Evolutionary conservation across 2,888 invertebrate genomes (phyloP), one percentile per base, ranked within the genome.

Genomic region (Eristalis pertinax): DNA sequence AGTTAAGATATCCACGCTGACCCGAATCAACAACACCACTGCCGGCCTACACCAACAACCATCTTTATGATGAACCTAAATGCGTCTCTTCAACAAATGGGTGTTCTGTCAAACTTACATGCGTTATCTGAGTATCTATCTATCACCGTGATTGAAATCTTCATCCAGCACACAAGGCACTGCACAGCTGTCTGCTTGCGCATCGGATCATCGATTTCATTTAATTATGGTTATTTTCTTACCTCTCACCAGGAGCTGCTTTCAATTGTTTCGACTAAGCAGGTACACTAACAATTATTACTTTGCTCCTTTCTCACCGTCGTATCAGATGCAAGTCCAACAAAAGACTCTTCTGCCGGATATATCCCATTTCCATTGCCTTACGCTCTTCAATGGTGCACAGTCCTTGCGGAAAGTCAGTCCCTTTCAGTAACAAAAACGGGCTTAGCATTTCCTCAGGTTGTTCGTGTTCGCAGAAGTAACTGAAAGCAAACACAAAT

Each of bases 401-500:
- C 19, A 41, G 35, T 24, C 62, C 68, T 62, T 35, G 60, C 10
- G 41, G 32, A 10, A 62, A 35, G 68, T 35, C 62, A 29, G 15
- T 62, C 15, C 38, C 26, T 50, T 19, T 32, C 22, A 56, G 56
- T 41, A 60, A 68, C 43, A 62, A 62, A 29, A 41, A 24, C 58
- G 26, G n/a, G 15, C 7, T 13, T 5, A 35, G 69, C 62, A 38
- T 65, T 22, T 22, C 38, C 22, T 26, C 29, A 22, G 41, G 15
- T 22, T 62, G 26, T 29, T 19, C 19, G 15, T 69, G 29, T 63
- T 75, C 68, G 62, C 13, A 41, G 15, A 41, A 41, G 32, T 8
- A 64, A 63, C 68, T 41, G 69, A 69, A 56, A 32, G 64, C 24
- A 60, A 58, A 70, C 11, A 69, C 22, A 69, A 41, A 81, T 58